phyloP scores from a whole-genome alignment of 2,888 invertebrate species.

The Sialis lutaria region DNA sequence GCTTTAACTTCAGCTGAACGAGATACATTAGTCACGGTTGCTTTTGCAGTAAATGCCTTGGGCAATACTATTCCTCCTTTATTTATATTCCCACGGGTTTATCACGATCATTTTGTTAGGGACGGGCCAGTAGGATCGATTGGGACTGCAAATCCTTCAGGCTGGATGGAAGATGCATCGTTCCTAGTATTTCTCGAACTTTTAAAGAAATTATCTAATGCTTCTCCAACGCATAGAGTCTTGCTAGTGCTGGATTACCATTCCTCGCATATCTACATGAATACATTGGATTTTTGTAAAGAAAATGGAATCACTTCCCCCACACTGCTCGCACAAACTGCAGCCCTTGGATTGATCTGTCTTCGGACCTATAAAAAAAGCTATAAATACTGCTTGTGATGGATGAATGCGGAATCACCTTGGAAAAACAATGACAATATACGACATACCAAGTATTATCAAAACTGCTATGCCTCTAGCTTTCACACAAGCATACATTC shows the following conservation, averaged over 20 bases:
- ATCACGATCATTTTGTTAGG: constrained; percentile 14
- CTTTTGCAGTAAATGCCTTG: constrained; percentile 2
- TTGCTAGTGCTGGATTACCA: constrained; percentile 5
- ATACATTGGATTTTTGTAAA: constrained; percentile 3
- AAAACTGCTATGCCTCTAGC: no score
- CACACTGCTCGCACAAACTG: no score
- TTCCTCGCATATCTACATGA: constrained; percentile 2
- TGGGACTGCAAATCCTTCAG: constrained; percentile 11
- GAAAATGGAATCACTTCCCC: no score
- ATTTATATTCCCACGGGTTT: constrained; percentile 16
- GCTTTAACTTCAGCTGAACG: constrained; percentile 18
- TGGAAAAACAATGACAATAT: no score
- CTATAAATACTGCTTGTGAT: no score
- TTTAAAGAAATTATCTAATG: constrained; percentile 2
- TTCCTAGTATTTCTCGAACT: constrained; percentile 3
- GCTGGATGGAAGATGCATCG: constrained; percentile 4
- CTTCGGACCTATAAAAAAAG: no score
- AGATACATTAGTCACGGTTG: constrained; percentile 12
- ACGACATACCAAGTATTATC: no score
- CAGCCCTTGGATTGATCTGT: no score
- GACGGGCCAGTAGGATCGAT: constrained; percentile 12
- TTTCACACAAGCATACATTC: no score
- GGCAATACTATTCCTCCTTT: constrained; percentile 13
- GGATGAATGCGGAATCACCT: no score
- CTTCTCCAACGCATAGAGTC: neutral